Percentiles rank a stretch among this genome's conserved stretches.
phyloP scores from a whole-genome alignment of 2,888 invertebrate genomes.

The Aethes cnicana region DNA sequence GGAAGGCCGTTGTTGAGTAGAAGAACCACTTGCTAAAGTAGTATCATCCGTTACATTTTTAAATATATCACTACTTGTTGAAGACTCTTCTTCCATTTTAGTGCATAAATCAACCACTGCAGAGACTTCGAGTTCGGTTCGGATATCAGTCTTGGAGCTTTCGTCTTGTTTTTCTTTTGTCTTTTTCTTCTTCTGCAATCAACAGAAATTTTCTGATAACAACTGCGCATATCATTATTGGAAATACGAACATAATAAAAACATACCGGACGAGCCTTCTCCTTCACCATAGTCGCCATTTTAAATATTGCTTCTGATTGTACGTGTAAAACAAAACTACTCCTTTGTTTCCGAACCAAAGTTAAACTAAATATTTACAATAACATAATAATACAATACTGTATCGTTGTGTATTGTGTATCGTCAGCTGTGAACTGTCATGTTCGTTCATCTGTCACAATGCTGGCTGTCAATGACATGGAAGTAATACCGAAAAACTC shows the following conservation, averaged over 20 bases:
- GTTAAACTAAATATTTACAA: slow-evolving; percentile 27
- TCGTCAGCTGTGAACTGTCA: slow-evolving; percentile 25
- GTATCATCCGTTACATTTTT: not conserved
- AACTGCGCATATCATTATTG: slow-evolving; percentile 40
- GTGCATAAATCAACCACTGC: slow-evolving; percentile 9
- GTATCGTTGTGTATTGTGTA: too few relatives aligned
- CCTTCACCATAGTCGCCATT: slow-evolving; percentile 73
- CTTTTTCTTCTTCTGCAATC: slow-evolving; percentile 71
- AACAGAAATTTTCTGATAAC: slow-evolving; percentile 27
- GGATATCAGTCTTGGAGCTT: slow-evolving; percentile 30
- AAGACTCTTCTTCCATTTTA: slow-evolving; percentile 17
- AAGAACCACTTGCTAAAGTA: not conserved
- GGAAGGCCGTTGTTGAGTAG: not conserved
- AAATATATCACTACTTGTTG: not conserved
- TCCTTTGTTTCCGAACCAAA: slow-evolving; percentile 12
- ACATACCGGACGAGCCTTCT: slow-evolving; percentile 64
- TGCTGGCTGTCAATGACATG: too few relatives aligned
- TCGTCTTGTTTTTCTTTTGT: slow-evolving; percentile 47
- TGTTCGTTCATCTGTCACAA: too few relatives aligned
- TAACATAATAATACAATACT: slow-evolving; percentile 5
- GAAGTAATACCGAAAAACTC: too few relatives aligned
- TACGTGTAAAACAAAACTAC: slow-evolving; percentile 2
- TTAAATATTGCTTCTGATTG: not conserved
- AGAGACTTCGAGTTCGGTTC: slow-evolving; percentile 20
- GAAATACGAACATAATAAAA: slow-evolving; percentile 29